Evolutionary conservation across 1,140 invertebrate species (phyloP).

Genomic region (Pomacea maculata): DNA sequence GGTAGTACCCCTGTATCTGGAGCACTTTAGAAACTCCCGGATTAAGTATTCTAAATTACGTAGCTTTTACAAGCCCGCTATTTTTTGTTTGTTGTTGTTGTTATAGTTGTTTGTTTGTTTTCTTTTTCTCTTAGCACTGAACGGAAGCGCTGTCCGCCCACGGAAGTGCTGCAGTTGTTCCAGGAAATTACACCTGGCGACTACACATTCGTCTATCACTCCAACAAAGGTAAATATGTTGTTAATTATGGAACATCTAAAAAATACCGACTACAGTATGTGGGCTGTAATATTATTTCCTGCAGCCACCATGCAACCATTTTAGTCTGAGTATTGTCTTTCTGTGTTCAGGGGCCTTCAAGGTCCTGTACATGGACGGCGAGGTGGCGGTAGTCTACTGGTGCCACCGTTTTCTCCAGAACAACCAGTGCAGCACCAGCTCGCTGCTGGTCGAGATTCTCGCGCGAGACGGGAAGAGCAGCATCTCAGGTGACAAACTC

Average conservation of each 20-base stretch:
- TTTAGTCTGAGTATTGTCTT: too few species aligned
- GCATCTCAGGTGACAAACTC: conserved; percentile 3
- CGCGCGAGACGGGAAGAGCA: not conserved
- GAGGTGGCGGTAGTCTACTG: conserved; percentile 16
- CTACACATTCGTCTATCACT: not conserved
- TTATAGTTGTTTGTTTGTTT: too few species aligned
- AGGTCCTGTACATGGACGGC: not conserved
- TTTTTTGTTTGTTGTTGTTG: too few species aligned
- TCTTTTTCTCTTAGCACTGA: not conserved
- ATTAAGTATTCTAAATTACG: too few species aligned
- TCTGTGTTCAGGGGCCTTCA: conserved; percentile 5
- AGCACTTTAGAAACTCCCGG: too few species aligned
- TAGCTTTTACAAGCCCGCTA: too few species aligned
- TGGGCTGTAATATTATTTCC: too few species aligned
- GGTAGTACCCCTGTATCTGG: too few species aligned
- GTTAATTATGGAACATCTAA: too few species aligned
- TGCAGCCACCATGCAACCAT: too few species aligned
- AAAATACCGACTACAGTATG: too few species aligned
- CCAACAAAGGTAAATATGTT: not conserved
- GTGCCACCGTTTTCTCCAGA: not conserved
- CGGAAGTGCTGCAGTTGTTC: not conserved
- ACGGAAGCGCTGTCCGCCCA: conserved; percentile 1
- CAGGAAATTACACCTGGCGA: not conserved
- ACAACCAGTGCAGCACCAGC: not conserved
- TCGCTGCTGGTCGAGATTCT: conserved; percentile 14